These are phyloP conservation scores for Pristis pectinata DNA, from an alignment of 2,797 vertebrate genomes.

Conservation along the genomic window DNA sequence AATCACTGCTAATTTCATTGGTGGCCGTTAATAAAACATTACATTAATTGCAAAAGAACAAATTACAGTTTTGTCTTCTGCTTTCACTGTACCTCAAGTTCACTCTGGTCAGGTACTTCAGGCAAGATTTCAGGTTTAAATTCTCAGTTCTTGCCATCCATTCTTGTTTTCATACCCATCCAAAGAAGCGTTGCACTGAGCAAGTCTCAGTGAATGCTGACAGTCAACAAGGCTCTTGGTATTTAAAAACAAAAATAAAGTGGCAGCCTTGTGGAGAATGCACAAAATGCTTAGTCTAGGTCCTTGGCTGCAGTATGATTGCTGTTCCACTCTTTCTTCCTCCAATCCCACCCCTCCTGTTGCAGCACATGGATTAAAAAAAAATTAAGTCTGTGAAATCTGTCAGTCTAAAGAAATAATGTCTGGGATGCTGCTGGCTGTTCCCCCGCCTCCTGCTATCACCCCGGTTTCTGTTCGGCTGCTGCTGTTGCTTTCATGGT, in stretches of 20 bases:
- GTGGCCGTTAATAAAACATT: not conserved
- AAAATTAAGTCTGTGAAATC: not conserved
- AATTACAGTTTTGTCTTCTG: not conserved
- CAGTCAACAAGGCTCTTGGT: conserved; percentile 2
- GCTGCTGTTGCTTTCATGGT: conserved; percentile 68
- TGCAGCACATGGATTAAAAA: not conserved
- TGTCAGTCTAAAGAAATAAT: conserved; percentile 86
- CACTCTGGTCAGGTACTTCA: not conserved
- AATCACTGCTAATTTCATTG: not conserved
- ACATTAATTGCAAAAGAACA: conserved; percentile 20
- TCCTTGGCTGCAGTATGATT: not conserved
- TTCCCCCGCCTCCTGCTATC: conserved; percentile 66
- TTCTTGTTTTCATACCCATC: not conserved
- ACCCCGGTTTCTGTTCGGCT: conserved; percentile 67
- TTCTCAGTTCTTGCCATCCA: not conserved
- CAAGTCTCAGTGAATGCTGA: not conserved
- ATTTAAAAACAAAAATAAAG: not conserved
- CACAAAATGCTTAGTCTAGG: not conserved
- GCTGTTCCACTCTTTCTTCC: not conserved
- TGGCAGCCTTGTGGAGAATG: not conserved
- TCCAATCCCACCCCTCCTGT: not conserved
- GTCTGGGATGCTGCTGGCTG: conserved; percentile 64
- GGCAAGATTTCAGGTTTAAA: not conserved
- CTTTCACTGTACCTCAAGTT: not conserved
- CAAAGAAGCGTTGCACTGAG: not conserved